phyloP scores from a whole-genome alignment of 2,797 vertebrate species.

The Myotis daubentonii region DNA sequence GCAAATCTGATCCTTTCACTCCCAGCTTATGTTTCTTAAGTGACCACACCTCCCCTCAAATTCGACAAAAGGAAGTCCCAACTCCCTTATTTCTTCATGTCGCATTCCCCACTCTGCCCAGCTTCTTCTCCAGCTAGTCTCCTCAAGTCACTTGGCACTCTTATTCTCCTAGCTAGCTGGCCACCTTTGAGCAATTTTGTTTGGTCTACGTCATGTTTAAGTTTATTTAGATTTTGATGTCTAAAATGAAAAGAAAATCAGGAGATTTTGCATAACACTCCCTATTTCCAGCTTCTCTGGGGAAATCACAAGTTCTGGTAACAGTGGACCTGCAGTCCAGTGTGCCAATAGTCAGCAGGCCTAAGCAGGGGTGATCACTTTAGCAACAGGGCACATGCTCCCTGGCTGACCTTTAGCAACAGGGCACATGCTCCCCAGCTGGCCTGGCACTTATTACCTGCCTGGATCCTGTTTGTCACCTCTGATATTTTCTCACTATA shows the following conservation, averaged over 20 bases:
- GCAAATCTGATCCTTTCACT: background rate
- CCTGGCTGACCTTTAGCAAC: background rate
- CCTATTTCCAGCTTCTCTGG: background rate
- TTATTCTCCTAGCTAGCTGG: background rate
- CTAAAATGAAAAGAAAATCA: background rate
- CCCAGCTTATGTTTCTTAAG: background rate
- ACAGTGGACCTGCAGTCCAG: background rate
- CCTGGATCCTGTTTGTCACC: background rate
- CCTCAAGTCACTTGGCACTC: background rate
- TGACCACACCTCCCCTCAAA: background rate
- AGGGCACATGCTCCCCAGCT: background rate
- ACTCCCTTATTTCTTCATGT: background rate
- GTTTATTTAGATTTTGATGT: conserved; percentile 1
- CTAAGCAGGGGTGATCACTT: background rate
- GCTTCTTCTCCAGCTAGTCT: background rate
- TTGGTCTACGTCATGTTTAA: background rate
- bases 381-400: background rate
- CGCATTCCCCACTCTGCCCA: background rate
- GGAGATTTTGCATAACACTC: background rate
- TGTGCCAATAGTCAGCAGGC: background rate
- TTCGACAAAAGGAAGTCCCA: background rate
- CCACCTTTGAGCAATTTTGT: background rate
- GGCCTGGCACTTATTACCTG: background rate
- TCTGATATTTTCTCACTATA: background rate
- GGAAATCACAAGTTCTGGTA: conserved; percentile 2